A percentile compares a stretch with the other conserved stretches of the same genome.
Evolutionary conservation across 2,888 invertebrate species (phyloP).

Genomic region (Sarcophaga carnaria): DNA sequence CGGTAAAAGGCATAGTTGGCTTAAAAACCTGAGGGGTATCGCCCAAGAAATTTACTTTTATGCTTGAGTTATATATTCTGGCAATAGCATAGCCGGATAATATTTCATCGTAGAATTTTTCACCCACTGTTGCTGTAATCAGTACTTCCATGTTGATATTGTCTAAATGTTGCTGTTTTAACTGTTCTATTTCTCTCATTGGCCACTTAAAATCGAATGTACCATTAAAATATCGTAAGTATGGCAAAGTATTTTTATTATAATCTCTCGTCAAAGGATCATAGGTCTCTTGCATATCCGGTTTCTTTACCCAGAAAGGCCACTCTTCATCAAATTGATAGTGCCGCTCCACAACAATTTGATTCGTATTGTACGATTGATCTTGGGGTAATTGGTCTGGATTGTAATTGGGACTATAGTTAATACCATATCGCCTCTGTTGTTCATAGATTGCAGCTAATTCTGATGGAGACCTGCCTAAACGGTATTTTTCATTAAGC

Average conservation of each 20-base stretch:
- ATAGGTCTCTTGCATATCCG: conserved; percentile 82
- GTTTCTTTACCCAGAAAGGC: conserved; percentile 90
- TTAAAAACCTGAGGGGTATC: conserved; percentile 97
- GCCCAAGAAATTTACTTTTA: conserved; percentile 92
- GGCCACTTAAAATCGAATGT: conserved; percentile 94
- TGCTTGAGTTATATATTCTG: conserved; percentile 92
- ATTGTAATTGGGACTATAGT: conserved; percentile 72
- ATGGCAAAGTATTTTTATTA: conserved; percentile 85
- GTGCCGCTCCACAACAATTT: conserved; percentile 86
- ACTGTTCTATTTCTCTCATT: conserved; percentile 86
- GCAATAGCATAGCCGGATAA: conserved; percentile 94
- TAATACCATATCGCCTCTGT: conserved; percentile 74
- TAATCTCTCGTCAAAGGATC: conserved; percentile 80
- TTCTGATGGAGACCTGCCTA: conserved; percentile 79
- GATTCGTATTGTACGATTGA: conserved; percentile 81
- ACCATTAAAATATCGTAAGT: conserved; percentile 92
- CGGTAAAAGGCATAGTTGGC: conserved; percentile 94
- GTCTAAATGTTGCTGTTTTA: conserved; percentile 83
- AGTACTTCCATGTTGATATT: conserved; percentile 90
- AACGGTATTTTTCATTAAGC: conserved; percentile 83
- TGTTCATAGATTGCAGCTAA: conserved; percentile 73
- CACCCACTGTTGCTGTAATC: conserved; percentile 93
- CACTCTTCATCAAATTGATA: conserved; percentile 91
- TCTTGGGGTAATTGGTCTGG: conserved; percentile 72
- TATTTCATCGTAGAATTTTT: conserved; percentile 90